A percentile compares a stretch with the other conserved stretches of the same genome.
Evolutionary conservation across 2,888 invertebrate species (phyloP).

Genomic region (Drosophila prostipennis): DNA sequence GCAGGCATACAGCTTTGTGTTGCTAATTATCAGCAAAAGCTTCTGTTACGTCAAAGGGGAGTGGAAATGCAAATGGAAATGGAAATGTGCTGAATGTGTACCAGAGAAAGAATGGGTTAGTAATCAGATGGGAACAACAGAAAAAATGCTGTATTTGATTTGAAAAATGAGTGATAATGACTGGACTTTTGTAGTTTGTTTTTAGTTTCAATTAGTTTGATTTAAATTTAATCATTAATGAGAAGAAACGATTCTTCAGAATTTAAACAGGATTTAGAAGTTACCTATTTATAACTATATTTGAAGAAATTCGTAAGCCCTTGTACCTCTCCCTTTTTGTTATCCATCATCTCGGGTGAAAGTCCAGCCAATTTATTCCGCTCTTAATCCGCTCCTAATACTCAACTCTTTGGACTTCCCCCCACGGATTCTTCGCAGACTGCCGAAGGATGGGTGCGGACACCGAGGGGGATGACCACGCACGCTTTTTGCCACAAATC

Average conservation of each 20-base stretch:
- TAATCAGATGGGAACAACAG: background rate
- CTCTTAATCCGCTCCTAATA: slow-evolving; percentile 60
- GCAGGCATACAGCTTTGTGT: slow-evolving; percentile 33
- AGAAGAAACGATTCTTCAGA: background rate
- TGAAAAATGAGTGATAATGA: background rate
- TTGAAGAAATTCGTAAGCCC: too few species aligned
- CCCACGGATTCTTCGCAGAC: slow-evolving; percentile 25
- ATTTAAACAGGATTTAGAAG: background rate
- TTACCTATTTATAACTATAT: too few species aligned
- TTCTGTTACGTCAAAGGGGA: slow-evolving; percentile 33
- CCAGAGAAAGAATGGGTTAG: slow-evolving; percentile 2
- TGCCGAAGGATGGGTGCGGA: slow-evolving; percentile 11
- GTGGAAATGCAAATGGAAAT: slow-evolving; percentile 36
- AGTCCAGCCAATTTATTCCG: slow-evolving; percentile 42
- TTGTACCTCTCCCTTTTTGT: background rate
- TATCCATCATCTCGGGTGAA: slow-evolving; percentile 34
- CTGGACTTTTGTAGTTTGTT: background rate
- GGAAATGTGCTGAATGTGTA: slow-evolving; percentile 21
- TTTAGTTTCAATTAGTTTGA: background rate
- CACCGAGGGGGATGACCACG: slow-evolving; percentile 56
- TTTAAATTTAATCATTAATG: too few species aligned
- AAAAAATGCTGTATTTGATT: slow-evolving; percentile 2
- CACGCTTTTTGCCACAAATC: slow-evolving; percentile 76
- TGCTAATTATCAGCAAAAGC: slow-evolving; percentile 54
- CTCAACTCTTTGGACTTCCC: slow-evolving; percentile 40